These are phyloP conservation scores for Troilus luridus DNA, from an alignment of 2,888 invertebrate species.

Conservation along the genomic window DNA sequence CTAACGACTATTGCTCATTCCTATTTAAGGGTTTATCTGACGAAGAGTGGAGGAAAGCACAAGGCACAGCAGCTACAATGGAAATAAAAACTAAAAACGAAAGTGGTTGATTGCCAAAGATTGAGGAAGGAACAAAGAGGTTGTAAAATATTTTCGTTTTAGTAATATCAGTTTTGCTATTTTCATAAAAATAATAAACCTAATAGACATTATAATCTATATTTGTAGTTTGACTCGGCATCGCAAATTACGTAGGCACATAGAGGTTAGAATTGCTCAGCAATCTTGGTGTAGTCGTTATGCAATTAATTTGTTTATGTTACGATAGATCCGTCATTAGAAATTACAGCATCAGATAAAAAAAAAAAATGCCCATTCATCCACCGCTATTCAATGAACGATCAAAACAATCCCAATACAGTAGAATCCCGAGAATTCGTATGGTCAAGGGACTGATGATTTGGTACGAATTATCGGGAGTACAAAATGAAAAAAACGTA, in stretches of 20 bases:
- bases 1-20: too few species aligned
- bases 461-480: too few species aligned
- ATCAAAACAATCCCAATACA: not conserved
- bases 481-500: too few species aligned
- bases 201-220: not conserved
- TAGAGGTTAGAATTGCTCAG: not conserved
- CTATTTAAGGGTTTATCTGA: too few species aligned
- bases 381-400: not conserved
- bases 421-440: too few species aligned
- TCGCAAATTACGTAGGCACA: not conserved
- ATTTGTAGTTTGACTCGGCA: not conserved
- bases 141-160: not conserved
- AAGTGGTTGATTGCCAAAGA: too few species aligned
- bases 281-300: not conserved
- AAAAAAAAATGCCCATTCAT: not conserved
- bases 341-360: slow-evolving; percentile 5
- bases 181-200: not conserved
- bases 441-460: too few species aligned
- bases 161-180: not conserved
- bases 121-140: too few species aligned
- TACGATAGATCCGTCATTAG: not conserved
- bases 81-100: too few species aligned
- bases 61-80: too few species aligned
- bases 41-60: too few species aligned
- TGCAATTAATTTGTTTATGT: not conserved